A percentile compares a stretch with the other conserved stretches of the same genome.
phyloP scores from a whole-genome alignment of 2,888 invertebrate species.

The Teinopalpus imperialis region DNA sequence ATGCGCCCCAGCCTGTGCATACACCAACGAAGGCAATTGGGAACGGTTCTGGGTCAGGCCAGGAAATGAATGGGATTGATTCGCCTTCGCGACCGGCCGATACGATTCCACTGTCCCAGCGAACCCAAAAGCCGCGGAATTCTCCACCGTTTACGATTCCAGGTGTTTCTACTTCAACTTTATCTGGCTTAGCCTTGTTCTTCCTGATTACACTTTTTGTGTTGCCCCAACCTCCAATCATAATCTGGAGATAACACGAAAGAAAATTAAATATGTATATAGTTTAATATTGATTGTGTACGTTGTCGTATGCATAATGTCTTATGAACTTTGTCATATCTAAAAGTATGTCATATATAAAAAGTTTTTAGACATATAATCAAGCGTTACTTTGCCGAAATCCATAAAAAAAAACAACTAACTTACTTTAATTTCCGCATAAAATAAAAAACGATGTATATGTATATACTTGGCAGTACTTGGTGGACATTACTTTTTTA shows the following conservation, averaged over 20 bases:
- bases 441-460: too few relatives aligned
- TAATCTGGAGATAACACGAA: slow-evolving; percentile 74
- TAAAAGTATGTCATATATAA: too few relatives aligned
- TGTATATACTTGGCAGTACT: too few relatives aligned
- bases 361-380: too few relatives aligned
- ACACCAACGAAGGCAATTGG: slow-evolving; percentile 89
- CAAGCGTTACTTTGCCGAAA: too few relatives aligned
- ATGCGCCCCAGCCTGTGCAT: slow-evolving; percentile 93
- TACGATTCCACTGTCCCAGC: slow-evolving; percentile 87
- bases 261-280: background rate
- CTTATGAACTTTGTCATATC: too few relatives aligned
- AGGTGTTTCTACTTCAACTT: slow-evolving; percentile 86
- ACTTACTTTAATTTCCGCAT: too few relatives aligned
- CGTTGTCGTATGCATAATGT: too few relatives aligned
- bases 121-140: slow-evolving; percentile 92
- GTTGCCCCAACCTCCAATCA: slow-evolving; percentile 95
- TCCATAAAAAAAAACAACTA: too few relatives aligned
- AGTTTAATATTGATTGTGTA: too few relatives aligned
- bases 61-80: slow-evolving; percentile 86
- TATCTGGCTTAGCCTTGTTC: slow-evolving; percentile 89
- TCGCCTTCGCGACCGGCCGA: slow-evolving; percentile 89
- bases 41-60: slow-evolving; percentile 87
- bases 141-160: slow-evolving; percentile 87
- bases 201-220: slow-evolving; percentile 91
- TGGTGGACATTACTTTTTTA: too few relatives aligned